Percentiles rank a stretch among this genome's conserved stretches.
Conservation (phyloP, 2,113 vertebrate species). For the Trogon melanurus region DNA sequence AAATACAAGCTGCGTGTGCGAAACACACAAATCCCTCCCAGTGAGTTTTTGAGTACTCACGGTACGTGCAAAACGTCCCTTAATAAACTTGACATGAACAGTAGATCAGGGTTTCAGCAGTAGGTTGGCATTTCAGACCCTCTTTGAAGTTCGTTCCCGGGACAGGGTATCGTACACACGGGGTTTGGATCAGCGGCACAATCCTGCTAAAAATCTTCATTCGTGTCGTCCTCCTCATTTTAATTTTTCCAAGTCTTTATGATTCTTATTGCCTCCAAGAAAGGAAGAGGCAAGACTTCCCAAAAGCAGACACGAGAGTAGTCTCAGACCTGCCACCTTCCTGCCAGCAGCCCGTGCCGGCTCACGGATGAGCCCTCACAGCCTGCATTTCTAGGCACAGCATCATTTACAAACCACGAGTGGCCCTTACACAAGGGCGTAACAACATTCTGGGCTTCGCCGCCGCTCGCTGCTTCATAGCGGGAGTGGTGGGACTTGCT, state of each 20-base stretch:
- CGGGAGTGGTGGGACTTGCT: not conserved
- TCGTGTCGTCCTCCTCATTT: not conserved
- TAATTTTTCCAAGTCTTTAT: not conserved
- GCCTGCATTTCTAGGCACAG: not conserved
- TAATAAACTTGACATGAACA: not conserved
- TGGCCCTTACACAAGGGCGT: not conserved
- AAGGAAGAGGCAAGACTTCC: not conserved
- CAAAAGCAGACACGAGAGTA: not conserved
- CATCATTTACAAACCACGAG: not conserved
- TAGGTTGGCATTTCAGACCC: conserved; percentile 38
- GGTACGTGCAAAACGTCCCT: not conserved
- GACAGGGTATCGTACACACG: not conserved
- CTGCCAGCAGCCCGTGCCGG: not conserved
- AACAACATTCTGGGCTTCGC: not conserved
- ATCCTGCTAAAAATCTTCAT: conserved; percentile 3
- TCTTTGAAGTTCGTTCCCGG: conserved; percentile 28
- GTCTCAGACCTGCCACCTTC: not conserved
- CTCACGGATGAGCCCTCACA: not conserved
- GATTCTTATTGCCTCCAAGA: not conserved
- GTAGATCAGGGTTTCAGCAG: not conserved
- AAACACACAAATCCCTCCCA: not conserved
- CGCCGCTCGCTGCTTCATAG: not conserved
- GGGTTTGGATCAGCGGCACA: not conserved
- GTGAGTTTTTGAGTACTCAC: not conserved
- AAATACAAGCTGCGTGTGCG: not conserved